Base-by-base conservation (phyloP, 2,113 vertebrate species). In the Mastomys coucha region DNA sequence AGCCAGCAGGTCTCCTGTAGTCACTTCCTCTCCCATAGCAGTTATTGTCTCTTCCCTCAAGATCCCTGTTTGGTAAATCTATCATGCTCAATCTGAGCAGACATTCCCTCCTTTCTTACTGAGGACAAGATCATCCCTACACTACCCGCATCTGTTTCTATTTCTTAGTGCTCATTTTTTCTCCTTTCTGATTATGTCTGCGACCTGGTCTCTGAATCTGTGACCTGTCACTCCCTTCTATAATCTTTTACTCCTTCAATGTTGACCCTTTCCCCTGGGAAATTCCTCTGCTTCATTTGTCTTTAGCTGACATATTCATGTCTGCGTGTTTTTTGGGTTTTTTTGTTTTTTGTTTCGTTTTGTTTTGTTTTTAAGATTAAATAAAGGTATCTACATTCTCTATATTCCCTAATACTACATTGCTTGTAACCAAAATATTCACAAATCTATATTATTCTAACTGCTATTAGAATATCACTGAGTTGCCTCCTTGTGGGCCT, bases 131-230 rank as follows among this genome's bases (percentile, higher is more conserved):
- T 5, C 5, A 70, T 39, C 89, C 51, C 72, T 58, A 3, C 33
- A 60, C 20, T 63, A 78, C 60, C 0, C 72, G 28, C 5, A 19
- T 26, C 76, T 75, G 36, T 56, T 89, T 95, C 84, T 24, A 14
- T 76, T 91, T 96, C 86, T 95, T 53, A 81, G 42, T 51, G 78
- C 69, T 63, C 13, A 26, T 11, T 7, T 85, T 85, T 60, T 85
- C 20, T 67, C 24, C 39, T 10, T 67, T 36, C n/a, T 20, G 36
- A 58, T 88, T 78, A 73, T 93, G 81, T 42, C 70, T 70, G 45
- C n/a, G 19, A 31, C 70, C n/a, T 91, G 10, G 39, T 69, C n/a
- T 60, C 39, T 85, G 42, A 91, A 82, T 13, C 12, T 63, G 5
- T 36, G 84, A 67, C n/a, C 26, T 78, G 19, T 7, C 26, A 70